These are phyloP conservation scores for Pollenia amentaria DNA, from an alignment of 2,888 invertebrate species.

Conservation along the genomic window DNA sequence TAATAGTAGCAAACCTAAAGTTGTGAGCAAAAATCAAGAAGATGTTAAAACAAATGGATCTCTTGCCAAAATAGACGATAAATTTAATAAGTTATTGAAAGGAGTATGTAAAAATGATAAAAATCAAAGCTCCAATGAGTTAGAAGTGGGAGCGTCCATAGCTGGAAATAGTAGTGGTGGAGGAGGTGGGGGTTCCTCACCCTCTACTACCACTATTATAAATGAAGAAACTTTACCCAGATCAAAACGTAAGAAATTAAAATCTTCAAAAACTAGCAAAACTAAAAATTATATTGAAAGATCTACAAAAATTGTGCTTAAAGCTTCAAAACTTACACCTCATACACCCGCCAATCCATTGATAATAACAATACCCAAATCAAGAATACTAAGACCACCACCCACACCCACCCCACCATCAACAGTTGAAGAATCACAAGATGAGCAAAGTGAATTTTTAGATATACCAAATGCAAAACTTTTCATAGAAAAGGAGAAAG, in stretches of 20 bases:
- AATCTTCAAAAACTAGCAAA: conserved; percentile 56
- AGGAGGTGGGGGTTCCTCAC: conserved; percentile 52
- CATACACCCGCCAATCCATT: conserved; percentile 50
- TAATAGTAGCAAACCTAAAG: conserved; percentile 35
- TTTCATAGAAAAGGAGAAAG: conserved; percentile 37
- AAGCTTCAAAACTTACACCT: conserved; percentile 54
- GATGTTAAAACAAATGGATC: conserved; percentile 56
- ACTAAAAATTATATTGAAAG: conserved; percentile 37
- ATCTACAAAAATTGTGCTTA: conserved; percentile 53
- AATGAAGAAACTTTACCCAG: conserved; percentile 36
- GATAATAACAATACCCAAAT: conserved; percentile 64
- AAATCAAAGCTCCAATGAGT: background rate
- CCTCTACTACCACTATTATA: conserved; percentile 58
- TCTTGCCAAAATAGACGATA: conserved; percentile 53
- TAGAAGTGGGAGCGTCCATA: background rate
- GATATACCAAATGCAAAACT: conserved; percentile 37
- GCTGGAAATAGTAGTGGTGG: background rate
- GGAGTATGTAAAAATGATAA: conserved; percentile 45
- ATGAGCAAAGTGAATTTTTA: conserved; percentile 2
- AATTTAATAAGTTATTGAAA: conserved; percentile 46
- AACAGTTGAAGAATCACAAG: background rate
- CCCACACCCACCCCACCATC: conserved; percentile 1
- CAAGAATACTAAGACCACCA: conserved; percentile 35
- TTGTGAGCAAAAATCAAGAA: conserved; percentile 6
- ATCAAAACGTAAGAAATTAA: conserved; percentile 56